phyloP scores from a whole-genome alignment of 1,140 invertebrate species.

The Dreissena rostriformis region DNA sequence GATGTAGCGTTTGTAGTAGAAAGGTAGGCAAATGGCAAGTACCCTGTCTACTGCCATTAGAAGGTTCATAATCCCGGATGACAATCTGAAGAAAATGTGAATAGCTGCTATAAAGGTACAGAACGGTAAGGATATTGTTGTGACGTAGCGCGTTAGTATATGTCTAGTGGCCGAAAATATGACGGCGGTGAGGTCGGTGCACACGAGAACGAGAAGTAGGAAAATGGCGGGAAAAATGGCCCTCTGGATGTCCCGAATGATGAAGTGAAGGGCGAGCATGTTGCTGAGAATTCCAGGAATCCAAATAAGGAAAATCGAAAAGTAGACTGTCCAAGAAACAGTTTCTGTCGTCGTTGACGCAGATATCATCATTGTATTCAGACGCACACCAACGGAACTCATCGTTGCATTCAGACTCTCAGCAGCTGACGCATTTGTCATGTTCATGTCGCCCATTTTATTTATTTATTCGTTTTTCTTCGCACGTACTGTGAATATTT shows the following conservation, averaged over 20 bases:
- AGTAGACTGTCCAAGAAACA: not conserved
- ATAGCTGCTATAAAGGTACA: not conserved
- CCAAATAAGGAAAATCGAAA: slow-evolving; percentile 9
- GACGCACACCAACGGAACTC: no score
- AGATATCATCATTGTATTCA: no score
- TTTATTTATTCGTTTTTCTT: no score
- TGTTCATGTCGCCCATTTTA: no score
- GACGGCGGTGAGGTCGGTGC: slow-evolving; percentile 13
- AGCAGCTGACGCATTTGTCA: no score
- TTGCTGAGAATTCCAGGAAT: slow-evolving; percentile 30
- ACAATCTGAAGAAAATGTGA: slow-evolving; percentile 18
- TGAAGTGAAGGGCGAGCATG: not conserved
- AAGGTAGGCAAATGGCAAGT: slow-evolving; percentile 21
- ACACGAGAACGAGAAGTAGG: slow-evolving; percentile 5
- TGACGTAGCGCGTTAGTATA: not conserved
- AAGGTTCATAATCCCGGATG: slow-evolving; percentile 12
- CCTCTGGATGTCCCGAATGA: slow-evolving; percentile 31
- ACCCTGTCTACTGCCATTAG: slow-evolving; percentile 30
- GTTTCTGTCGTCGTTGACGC: not conserved
- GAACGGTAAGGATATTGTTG: not conserved
- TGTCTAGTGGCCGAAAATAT: not conserved
- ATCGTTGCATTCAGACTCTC: no score
- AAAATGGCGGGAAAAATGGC: slow-evolving; percentile 37
- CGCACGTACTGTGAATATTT: no score
- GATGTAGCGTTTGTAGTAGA: slow-evolving; percentile 29